phyloP scores from a whole-genome alignment of 2,797 vertebrate species.

The Nothura maculosa region DNA sequence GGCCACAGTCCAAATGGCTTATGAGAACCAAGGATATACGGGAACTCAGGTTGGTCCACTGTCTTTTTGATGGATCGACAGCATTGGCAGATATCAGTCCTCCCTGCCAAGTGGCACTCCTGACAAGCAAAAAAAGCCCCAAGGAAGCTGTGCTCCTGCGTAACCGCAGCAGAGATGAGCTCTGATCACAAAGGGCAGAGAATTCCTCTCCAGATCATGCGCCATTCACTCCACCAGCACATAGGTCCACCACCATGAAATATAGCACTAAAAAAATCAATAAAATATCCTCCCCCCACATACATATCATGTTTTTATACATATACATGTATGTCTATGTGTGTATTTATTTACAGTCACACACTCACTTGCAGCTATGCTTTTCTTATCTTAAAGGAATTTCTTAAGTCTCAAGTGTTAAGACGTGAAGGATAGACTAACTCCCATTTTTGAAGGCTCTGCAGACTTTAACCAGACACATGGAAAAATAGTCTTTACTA shows the following conservation, averaged over 20 bases:
- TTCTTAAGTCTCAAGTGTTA: background rate
- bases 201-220: background rate
- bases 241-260: background rate
- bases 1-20: background rate
- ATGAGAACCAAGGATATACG: background rate
- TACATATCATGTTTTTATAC: too few relatives aligned
- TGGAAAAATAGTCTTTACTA: background rate
- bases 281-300: too few relatives aligned
- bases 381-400: background rate
- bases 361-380: fast-evolving
- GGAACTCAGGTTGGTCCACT: background rate
- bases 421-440: background rate
- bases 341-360: too few relatives aligned
- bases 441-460: background rate
- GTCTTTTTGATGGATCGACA: background rate
- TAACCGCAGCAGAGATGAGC: background rate
- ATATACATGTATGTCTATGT: too few relatives aligned
- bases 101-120: background rate
- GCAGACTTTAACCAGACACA: background rate
- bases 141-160: background rate
- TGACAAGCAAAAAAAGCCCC: background rate
- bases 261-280: background rate
- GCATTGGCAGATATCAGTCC: background rate
- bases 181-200: background rate
- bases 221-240: background rate